Conservation (phyloP, 1,140 invertebrate genomes). For the Eriocheir sinensis region DNA sequence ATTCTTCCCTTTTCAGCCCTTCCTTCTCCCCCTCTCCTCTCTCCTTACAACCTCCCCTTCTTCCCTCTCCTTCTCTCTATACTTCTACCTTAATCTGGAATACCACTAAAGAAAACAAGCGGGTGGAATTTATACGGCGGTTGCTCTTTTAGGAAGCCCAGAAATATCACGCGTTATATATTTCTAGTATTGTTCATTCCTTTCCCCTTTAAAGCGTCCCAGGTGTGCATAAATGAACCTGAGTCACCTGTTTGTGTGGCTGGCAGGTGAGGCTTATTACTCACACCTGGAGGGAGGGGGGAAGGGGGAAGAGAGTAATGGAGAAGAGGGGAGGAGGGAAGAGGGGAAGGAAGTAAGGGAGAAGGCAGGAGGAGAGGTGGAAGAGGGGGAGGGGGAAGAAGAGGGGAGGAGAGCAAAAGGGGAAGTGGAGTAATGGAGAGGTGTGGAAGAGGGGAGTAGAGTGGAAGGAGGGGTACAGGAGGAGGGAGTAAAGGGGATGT, state of each 20-base stretch:
- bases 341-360: neutral
- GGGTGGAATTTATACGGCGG: too few species aligned
- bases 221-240: too few species aligned
- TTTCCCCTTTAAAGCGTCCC: too few species aligned
- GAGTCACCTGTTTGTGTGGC: too few species aligned
- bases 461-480: neutral
- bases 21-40: neutral
- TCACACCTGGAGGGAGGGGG: slow-evolving; percentile 32
- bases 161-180: too few species aligned
- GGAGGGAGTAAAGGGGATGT: neutral
- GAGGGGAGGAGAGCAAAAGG: neutral
- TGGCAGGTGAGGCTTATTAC: too few species aligned
- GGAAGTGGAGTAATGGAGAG: too few species aligned
- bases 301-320: neutral
- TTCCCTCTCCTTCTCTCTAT: neutral
- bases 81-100: too few species aligned
- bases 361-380: neutral
- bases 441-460: too few species aligned
- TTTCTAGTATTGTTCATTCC: too few species aligned
- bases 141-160: too few species aligned
- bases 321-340: neutral
- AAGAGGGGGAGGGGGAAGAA: neutral
- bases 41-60: neutral
- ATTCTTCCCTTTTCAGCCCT: neutral
- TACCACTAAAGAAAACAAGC: too few species aligned